These are phyloP conservation scores for Charina bottae DNA, from an alignment of 2,113 vertebrate genomes.

Conservation along the genomic window DNA sequence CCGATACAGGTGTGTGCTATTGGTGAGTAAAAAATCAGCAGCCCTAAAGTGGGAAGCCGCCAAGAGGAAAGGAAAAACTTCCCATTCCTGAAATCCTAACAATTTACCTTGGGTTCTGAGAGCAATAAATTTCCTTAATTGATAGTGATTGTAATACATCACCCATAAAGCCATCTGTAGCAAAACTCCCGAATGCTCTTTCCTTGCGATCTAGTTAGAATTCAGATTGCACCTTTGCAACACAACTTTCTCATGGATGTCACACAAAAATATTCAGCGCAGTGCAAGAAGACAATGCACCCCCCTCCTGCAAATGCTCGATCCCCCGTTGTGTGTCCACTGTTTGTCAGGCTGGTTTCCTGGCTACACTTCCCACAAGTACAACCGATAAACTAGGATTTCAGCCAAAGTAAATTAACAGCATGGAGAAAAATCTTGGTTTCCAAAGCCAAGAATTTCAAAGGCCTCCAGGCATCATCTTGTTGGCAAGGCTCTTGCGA, in stretches of 20 bases:
- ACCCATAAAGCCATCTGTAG: constrained; percentile 46
- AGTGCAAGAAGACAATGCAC: constrained; percentile 40
- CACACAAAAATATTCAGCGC: constrained; percentile 43
- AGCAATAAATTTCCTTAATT: constrained; percentile 33
- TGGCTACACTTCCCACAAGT: constrained; percentile 55
- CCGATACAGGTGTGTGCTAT: accelerated
- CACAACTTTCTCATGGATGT: constrained; percentile 21
- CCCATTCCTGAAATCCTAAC: constrained; percentile 17
- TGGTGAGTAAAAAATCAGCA: constrained; percentile 6
- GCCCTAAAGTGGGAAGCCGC: constrained; percentile 9
- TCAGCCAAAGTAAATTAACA: constrained; percentile 73
- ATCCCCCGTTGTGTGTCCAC: constrained; percentile 64
- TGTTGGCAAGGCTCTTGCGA: constrained; percentile 63
- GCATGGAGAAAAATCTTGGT: constrained; percentile 63
- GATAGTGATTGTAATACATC: background rate
- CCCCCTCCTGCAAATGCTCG: background rate
- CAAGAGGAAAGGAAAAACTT: background rate
- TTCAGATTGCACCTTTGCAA: constrained; percentile 29
- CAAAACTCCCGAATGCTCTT: constrained; percentile 33
- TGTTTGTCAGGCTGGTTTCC: constrained; percentile 58
- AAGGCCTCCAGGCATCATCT: constrained; percentile 68
- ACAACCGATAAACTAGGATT: constrained; percentile 67
- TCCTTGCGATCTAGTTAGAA: constrained; percentile 40
- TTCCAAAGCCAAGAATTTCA: constrained; percentile 69
- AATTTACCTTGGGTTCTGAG: background rate